Evolutionary conservation across 2,113 vertebrate genomes (phyloP), one percentile per base, ranked within the genome.

Genomic region (Otis tarda): DNA sequence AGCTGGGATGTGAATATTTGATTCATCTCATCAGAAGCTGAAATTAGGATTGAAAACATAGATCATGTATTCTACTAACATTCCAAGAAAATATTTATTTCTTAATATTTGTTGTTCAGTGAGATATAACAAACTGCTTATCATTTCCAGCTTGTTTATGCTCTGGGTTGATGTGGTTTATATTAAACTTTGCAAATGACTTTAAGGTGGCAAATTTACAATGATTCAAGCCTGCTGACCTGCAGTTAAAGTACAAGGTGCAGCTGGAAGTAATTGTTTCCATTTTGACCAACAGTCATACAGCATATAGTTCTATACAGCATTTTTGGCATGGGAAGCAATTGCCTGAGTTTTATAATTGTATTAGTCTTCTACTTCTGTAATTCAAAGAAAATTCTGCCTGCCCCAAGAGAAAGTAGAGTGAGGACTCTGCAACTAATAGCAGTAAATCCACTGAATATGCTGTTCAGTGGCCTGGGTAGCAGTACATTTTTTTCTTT

Each of bases 1-100:
- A 97, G 96, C 97, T 97, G 97, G 96, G 96, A 97, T 96, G 95
- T 96, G 96, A 97, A 96, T 97, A 92, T 97, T 97, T 97, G 94
- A 96, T 97, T 96, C 92, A 96, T 93, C 76, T 97, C 95, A 97
- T 97, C 95, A 97, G 93, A 97, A 96, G 83, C 94, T 93, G 89
- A 95, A 91, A 96, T 96, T 97, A 96, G 83, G 91, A 96, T 85
- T 93, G 93, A 97, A 97, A 97, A 96, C 95, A 97, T 56, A 96
- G 94, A 94, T 95, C 93, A 68, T 90, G 57, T 70, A 94, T 95
- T 96, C 95, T 80, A 94, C 81, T 88, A 90, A 74, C 89, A 93
- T 85, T 95, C 77, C 74, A 94, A 94, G 95, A 97, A 97, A 96
- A 97, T 96, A 94, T 95, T 97, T 96, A 95, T 96, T 96, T 93